Evolutionary conservation across 1,140 invertebrate genomes (phyloP).

Genomic region (Dreissena polymorpha): DNA sequence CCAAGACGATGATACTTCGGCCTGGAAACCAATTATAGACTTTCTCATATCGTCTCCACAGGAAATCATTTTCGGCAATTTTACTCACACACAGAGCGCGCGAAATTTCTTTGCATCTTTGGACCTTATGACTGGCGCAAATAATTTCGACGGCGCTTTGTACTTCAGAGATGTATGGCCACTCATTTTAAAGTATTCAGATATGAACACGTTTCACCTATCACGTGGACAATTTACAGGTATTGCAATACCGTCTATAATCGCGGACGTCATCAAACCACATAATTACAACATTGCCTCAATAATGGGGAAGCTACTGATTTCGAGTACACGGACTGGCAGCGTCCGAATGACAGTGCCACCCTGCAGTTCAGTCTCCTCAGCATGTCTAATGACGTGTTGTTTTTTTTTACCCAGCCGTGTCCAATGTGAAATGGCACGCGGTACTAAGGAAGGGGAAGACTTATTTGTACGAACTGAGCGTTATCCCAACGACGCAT

Average conservation of each 20-base stretch:
- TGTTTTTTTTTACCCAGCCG: slow-evolving; percentile 6
- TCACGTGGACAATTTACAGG: slow-evolving; percentile 7
- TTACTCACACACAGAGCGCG: background rate
- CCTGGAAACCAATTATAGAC: slow-evolving; percentile 28
- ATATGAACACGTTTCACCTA: slow-evolving; percentile 3
- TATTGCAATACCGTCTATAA: background rate
- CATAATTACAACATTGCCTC: background rate
- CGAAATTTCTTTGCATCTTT: slow-evolving; percentile 46
- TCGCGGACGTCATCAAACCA: background rate
- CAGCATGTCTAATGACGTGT: background rate
- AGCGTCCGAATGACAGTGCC: background rate
- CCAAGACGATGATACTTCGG: background rate
- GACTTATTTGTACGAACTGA: slow-evolving; percentile 32
- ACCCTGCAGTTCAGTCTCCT: background rate
- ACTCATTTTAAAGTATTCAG: background rate
- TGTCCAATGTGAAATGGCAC: background rate
- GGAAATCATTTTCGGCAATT: slow-evolving; percentile 1
- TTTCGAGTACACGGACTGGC: slow-evolving; percentile 26
- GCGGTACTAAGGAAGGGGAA: background rate
- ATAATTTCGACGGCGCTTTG: slow-evolving; percentile 35
- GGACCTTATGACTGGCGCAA: slow-evolving; percentile 53
- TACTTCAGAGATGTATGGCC: slow-evolving; percentile 12
- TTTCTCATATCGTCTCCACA: slow-evolving; percentile 24
- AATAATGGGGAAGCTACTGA: background rate
- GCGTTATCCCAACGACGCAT: background rate